These are phyloP conservation scores for Pseudococcus jackbeardsleyi DNA, from an alignment of 2,888 invertebrate species.

Conservation along the genomic window DNA sequence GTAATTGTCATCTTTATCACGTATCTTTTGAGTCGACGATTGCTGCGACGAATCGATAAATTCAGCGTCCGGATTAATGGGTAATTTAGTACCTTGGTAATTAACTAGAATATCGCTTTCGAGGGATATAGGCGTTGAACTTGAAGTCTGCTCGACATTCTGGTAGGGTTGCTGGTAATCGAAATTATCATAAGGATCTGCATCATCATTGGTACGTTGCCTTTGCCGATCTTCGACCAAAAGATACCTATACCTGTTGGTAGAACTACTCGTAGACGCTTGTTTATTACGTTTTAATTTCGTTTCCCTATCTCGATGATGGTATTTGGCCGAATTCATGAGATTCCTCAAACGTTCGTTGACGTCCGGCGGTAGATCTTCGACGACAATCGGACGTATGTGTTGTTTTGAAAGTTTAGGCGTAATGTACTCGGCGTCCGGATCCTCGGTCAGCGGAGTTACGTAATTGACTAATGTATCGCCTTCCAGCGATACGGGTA, in stretches of 20 bases:
- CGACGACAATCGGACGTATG: constrained; percentile 59
- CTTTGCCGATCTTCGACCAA: constrained; percentile 18
- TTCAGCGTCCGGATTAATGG: constrained; percentile 78
- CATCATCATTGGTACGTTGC: neutral
- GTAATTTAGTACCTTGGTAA: constrained; percentile 77
- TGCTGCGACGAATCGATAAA: constrained; percentile 68
- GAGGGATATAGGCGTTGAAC: constrained; percentile 59
- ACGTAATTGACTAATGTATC: constrained; percentile 82
- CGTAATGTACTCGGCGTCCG: constrained; percentile 77
- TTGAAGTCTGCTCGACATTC: constrained; percentile 8
- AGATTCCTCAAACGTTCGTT: constrained; percentile 59
- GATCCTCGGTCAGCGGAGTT: constrained; percentile 78
- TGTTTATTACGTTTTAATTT: neutral
- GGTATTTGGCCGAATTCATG: constrained; percentile 31
- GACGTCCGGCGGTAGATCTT: constrained; percentile 57
- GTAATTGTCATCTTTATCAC: constrained; percentile 18
- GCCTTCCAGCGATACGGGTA: constrained; percentile 62
- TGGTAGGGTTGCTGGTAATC: constrained; percentile 52
- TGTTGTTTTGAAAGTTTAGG: constrained; percentile 69
- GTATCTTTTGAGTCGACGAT: neutral
- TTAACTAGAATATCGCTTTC: constrained; percentile 78
- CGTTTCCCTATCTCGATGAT: no score
- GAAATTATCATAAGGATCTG: constrained; percentile 12
- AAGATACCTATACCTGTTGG: constrained; percentile 15
- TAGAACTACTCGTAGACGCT: neutral